Conservation (phyloP, 2,888 invertebrate species). For the Plusia festucae region DNA sequence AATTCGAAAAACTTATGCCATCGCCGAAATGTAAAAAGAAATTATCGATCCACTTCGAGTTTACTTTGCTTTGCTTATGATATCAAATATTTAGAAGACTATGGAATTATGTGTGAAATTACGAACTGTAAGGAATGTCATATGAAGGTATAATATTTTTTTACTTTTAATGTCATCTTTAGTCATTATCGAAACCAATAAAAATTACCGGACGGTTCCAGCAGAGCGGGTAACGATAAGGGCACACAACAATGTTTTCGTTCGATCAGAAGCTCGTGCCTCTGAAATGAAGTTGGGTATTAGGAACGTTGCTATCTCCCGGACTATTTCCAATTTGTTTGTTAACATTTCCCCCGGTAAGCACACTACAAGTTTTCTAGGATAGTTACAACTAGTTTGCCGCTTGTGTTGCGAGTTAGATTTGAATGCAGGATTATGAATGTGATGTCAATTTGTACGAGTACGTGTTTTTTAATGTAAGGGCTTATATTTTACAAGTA, state of each 20-base stretch:
- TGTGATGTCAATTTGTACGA: constrained; percentile 17
- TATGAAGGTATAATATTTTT: background rate
- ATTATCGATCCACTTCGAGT: too few species aligned
- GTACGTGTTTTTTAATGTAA: too few species aligned
- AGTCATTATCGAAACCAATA: background rate
- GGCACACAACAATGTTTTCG: constrained; percentile 85
- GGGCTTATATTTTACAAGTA: too few species aligned
- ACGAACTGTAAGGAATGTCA: too few species aligned
- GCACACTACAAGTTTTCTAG: constrained; percentile 44
- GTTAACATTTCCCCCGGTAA: constrained; percentile 70
- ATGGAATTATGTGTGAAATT: too few species aligned
- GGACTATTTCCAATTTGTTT: constrained; percentile 83
- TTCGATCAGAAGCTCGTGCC: constrained; percentile 86
- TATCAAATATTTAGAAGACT: too few species aligned
- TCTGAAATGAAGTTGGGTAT: constrained; percentile 85
- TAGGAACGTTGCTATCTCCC: constrained; percentile 82
- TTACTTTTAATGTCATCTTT: background rate
- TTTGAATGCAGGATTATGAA: constrained; percentile 11
- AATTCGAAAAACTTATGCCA: too few species aligned
- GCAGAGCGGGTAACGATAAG: constrained; percentile 46
- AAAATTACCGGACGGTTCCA: constrained; percentile 39
- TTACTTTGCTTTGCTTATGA: too few species aligned
- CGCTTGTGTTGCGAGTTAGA: constrained; percentile 29
- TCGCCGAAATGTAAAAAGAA: too few species aligned
- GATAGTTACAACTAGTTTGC: constrained; percentile 42